Evolutionary conservation across 2,113 vertebrate species (phyloP), one percentile per base, ranked within the genome.

Genomic region (Percina caprodes): DNA sequence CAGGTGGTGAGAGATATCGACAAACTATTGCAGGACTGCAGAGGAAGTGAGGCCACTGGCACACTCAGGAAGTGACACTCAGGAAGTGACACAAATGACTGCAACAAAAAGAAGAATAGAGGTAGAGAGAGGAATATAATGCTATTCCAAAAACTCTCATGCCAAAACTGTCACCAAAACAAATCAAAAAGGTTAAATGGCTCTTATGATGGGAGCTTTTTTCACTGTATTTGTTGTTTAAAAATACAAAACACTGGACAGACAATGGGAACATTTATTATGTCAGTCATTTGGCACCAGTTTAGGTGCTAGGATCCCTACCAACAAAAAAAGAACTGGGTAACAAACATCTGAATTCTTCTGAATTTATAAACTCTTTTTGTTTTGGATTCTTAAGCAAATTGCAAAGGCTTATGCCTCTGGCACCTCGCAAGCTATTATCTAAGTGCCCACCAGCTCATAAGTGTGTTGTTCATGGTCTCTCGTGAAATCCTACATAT

Each of bases 1-100:
- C 98, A 99, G 94, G 98, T 98, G 77, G 98, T 98, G 92, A 96
- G 98, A 92, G 98, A 99, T 96, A 99, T 99, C 87, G 97, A 99
- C 94, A 99, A 99, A 94, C 97, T 99, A 81, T 96, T 99, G 93
- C 97, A 99, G 94, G 98, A 99, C 96, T 99, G 98, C 95, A 95
- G 97, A 89, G 97, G 97, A 90, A 98, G 88, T 5, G 98, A 99
- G 92, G 80, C 89, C 83, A 90, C 89, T 2, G 91, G 91, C 85
- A 93, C 91, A 16, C 91, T 99, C 94, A 97, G 97, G 94, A 99
- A 99, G 94, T 99, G 94, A 98, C 88, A 71, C 13, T 99, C 94
- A 97, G 97, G 94, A 99, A 99, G 94, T 99, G 94, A 98, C 88
- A 71, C 13, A 66, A 51, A 84, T 79, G 84, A 82, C 69, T 54